Base-by-base conservation (phyloP, 2,888 invertebrate species). In the Gastracanthus pulcherrimus region DNA sequence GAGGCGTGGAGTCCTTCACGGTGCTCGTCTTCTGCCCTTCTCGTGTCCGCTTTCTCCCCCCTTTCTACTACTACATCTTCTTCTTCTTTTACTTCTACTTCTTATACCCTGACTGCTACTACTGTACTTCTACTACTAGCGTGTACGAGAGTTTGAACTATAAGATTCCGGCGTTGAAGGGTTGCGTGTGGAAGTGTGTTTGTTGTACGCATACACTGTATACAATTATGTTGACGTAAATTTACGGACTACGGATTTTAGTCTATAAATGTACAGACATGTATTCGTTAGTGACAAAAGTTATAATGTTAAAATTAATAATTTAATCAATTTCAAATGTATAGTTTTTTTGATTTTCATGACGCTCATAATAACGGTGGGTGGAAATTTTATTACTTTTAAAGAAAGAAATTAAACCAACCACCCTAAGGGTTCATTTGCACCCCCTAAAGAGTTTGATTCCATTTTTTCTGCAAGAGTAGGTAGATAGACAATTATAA, bases 1-100 rank as follows among this genome's bases (percentile, higher is more conserved):
- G 51, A 80, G 67, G 75, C 69, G 62, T 76, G 72, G 41, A 67
- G 55, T 67, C 58, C 79, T 74, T 74, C 45, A 41, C 55, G 36
- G 29, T 38, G 31, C n/a, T 60, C 60, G 58, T 45, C 69, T 60
- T 69, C 19, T 36, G 36, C 19, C 13, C 36, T 16, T 7, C 29
- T 62, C 60, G 23, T 69, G 9, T 76, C 41, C 60, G 48, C 38
- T 23, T 29, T 67, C 16, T 66, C 48, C 31, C 64, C 36, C 45
- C 16, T 58, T 26, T 34, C 11, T 60, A 16, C 45, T 67, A 38
- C 29, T 29, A 2, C n/a, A 29, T 26, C 76, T 76, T 5, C 16
- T 48, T 16, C 41, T 45, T 7, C 16, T 48, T 64, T 26, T 58
- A 29, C 31, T 58, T 5, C 58, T 38, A n/a, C 41, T n/a, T 34